phyloP scores from a whole-genome alignment of 2,888 invertebrate species.

The Stenichneumon culpator region DNA sequence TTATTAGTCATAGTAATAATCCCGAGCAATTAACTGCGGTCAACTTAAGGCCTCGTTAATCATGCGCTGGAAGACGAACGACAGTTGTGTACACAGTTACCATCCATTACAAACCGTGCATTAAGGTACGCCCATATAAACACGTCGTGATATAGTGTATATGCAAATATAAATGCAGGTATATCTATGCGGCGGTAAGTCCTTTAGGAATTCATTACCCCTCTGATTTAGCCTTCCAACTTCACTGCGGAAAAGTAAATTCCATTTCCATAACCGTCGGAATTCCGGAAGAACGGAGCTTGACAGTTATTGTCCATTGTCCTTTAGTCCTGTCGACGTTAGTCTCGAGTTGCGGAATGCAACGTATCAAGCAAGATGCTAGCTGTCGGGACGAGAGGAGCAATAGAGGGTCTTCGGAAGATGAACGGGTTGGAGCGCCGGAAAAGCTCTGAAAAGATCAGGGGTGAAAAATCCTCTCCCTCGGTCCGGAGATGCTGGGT shows the following conservation, averaged over 20 bases:
- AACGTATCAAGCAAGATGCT: neutral
- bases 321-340: neutral
- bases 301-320: slow-evolving; percentile 15
- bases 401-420: slow-evolving; percentile 1
- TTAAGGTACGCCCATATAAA: neutral
- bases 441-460: slow-evolving; percentile 7
- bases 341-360: slow-evolving; percentile 1
- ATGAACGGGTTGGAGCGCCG: neutral
- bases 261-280: neutral
- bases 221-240: neutral
- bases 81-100: slow-evolving; percentile 46
- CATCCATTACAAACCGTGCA: slow-evolving; percentile 35
- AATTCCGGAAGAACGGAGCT: neutral
- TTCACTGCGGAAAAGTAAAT: neutral
- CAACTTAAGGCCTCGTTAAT: slow-evolving; percentile 70
- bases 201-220: neutral
- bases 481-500: neutral
- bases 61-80: slow-evolving; percentile 64
- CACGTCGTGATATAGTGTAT: neutral
- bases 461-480: slow-evolving; percentile 11
- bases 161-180: neutral
- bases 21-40: slow-evolving; percentile 70
- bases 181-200: neutral
- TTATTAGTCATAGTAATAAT: slow-evolving; percentile 72
- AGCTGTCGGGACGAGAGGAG: neutral